Base-by-base conservation (phyloP, 2,797 vertebrate species). In the Anguilla pacifica region DNA sequence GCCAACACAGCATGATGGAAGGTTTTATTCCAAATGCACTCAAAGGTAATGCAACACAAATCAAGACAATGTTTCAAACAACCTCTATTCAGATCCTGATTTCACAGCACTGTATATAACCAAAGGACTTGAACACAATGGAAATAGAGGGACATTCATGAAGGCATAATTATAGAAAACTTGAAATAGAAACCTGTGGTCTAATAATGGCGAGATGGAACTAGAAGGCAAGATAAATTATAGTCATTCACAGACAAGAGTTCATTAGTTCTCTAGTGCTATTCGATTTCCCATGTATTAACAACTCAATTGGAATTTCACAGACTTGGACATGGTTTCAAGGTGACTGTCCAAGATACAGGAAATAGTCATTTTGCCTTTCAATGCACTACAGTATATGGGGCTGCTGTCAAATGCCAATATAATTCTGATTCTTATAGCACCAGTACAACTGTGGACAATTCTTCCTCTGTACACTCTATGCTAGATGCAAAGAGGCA, bases 401-500 rank as follows among this genome's bases (percentile, higher is more conserved):
- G 79, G 10, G 22, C 79, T n/a, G 22, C 46, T 81, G 77, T 49
- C 77, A 49, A 49, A 81, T 22, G 77, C 22, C 4, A 43, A 46
- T 49, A 81, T 19, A 6, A 81, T 46, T 15, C 35, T 11, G 13
- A 17, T 81, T 82, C 9, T 79, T n/a, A 49, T 46, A 82, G 79
- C 46, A 10, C 51, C 79, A 51, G 46, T 22, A 82, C 4, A 82
- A 49, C 46, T n/a, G 25, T 51, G 19, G 79, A 51, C 46, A 10
- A 7, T 25, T 82, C 25, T 3, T 25, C 79, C 22, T n/a, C 43
- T 43, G 67, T 15, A 25, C 61, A 49, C 22, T 49, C 61, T 85
- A 83, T 77, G 90, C 91, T 86, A 57, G 90, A 94, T 90, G 91
- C 90, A 94, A 92, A 91, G 89, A 89, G 43, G 84, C 87, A 91